These are phyloP conservation scores for Phytoseiulus persimilis DNA, from an alignment of 2,888 invertebrate genomes.

Conservation along the genomic window DNA sequence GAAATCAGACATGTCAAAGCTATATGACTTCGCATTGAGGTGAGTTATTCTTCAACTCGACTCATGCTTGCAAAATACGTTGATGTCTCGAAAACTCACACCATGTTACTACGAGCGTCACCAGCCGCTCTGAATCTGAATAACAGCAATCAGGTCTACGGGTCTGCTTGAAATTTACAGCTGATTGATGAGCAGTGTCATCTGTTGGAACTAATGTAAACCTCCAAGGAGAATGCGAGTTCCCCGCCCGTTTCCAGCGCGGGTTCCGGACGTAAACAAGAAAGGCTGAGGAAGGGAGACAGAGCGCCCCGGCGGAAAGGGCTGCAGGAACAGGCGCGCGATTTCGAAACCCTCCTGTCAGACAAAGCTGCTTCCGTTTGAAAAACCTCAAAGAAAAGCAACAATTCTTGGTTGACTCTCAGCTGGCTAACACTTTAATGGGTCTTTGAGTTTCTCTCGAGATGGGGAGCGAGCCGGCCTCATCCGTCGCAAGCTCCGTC, in stretches of 20 bases:
- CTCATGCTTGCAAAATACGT: background rate
- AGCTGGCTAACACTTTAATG: no score
- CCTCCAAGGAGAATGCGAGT: background rate
- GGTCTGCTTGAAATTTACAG: background rate
- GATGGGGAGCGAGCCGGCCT: no score
- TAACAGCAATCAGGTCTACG: no score
- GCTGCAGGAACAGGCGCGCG: no score
- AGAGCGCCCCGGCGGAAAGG: background rate
- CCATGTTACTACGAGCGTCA: background rate
- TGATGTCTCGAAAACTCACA: background rate
- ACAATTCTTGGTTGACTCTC: no score
- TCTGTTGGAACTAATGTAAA: background rate
- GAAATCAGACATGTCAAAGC: background rate
- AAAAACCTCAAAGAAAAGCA: no score
- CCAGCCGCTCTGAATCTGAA: background rate
- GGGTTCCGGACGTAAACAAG: background rate
- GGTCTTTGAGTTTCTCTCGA: no score
- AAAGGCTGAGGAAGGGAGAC: background rate
- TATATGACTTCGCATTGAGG: background rate
- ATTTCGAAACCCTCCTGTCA: no score
- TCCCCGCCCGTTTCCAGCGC: background rate
- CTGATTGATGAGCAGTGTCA: background rate
- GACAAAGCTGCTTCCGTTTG: no score
- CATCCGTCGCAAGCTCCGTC: no score
- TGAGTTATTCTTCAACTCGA: background rate